phyloP scores from a whole-genome alignment of 2,888 invertebrate species.

The Celastrina argiolus region DNA sequence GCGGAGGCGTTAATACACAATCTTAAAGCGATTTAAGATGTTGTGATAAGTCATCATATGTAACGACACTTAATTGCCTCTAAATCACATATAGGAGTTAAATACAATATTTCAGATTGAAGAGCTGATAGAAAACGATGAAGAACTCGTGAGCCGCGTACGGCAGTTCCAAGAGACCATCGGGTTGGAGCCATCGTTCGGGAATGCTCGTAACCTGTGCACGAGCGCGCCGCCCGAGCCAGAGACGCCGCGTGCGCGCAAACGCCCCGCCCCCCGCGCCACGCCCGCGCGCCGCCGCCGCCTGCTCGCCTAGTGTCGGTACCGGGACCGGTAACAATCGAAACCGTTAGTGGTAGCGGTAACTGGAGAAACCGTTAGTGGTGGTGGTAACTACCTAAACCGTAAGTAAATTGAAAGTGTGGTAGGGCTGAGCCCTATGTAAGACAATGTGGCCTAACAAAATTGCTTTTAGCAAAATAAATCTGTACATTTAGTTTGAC shows the following conservation, averaged over 20 bases:
- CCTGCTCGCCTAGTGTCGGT: slow-evolving; percentile 29
- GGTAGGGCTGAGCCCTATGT: too few species aligned
- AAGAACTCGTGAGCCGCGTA: slow-evolving; percentile 57
- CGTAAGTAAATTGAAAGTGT: too few species aligned
- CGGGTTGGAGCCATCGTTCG: slow-evolving; percentile 50
- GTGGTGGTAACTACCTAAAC: too few species aligned
- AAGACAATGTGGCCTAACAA: too few species aligned
- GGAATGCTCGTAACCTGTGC: slow-evolving; percentile 64
- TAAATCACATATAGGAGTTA: background rate
- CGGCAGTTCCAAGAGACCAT: slow-evolving; percentile 60
- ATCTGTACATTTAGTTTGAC: too few species aligned
- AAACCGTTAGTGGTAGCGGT: too few species aligned
- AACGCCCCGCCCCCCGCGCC: slow-evolving; percentile 34
- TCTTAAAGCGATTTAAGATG: too few species aligned
- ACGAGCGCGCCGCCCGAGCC: slow-evolving; percentile 62
- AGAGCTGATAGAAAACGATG: slow-evolving; percentile 63
- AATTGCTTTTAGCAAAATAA: too few species aligned
- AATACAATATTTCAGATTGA: slow-evolving; percentile 51
- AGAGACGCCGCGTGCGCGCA: slow-evolving; percentile 53
- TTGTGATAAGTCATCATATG: too few species aligned
- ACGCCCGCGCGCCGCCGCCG: slow-evolving; percentile 39
- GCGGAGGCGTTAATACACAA: too few species aligned
- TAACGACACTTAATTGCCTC: background rate
- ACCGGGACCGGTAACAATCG: background rate
- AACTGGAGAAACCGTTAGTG: too few species aligned